Evolutionary conservation across 2,113 vertebrate species (phyloP).

Genomic region (Coptodon bakossiorum): DNA sequence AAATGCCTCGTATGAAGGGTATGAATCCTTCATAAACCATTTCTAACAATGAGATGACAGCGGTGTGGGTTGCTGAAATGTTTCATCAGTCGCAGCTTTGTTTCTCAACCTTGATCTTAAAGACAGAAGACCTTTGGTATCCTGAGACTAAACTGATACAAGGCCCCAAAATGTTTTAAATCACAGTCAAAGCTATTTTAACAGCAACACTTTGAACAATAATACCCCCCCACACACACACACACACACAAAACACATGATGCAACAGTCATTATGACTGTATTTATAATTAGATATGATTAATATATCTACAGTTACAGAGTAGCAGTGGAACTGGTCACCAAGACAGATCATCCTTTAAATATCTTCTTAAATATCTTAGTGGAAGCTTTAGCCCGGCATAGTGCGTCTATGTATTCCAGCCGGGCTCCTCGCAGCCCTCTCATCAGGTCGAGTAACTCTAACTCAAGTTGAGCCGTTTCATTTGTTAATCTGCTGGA

Average conservation of each 20-base stretch:
- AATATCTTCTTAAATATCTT: background rate
- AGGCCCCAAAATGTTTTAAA: background rate
- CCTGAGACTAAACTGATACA: background rate
- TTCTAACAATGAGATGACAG: background rate
- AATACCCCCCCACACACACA: accelerated
- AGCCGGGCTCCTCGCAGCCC: background rate
- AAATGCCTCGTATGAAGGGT: background rate
- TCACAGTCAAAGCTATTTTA: background rate
- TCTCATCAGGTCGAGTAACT: background rate
- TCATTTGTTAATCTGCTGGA: conserved; percentile 26
- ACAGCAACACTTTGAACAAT: background rate
- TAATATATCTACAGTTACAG: background rate
- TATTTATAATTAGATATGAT: background rate
- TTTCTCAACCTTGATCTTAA: background rate
- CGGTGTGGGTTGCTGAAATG: background rate
- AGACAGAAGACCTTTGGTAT: background rate
- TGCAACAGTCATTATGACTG: background rate
- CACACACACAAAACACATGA: accelerated
- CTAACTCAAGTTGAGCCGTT: background rate
- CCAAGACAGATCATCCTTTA: background rate
- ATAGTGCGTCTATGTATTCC: background rate
- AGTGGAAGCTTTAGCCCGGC: background rate
- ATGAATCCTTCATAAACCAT: background rate
- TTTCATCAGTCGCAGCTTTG: background rate
- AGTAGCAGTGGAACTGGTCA: background rate